Evolutionary conservation across 2,888 invertebrate species (phyloP), one percentile per base, ranked within the genome.

Genomic region (Euphydryas editha): DNA sequence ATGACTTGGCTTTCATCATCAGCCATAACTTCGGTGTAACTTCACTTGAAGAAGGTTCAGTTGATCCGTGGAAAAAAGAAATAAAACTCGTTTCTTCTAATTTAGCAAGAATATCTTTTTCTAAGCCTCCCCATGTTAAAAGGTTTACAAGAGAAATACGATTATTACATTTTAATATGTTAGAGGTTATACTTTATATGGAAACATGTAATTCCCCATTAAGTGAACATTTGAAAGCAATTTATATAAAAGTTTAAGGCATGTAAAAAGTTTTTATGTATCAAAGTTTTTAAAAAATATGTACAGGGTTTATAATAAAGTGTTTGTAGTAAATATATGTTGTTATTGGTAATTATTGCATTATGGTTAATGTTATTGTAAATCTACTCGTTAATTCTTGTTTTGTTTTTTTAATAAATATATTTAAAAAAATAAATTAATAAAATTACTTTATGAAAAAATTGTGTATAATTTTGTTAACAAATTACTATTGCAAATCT

Each of bases 21-120:
- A 93, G 94, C 62, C 95, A 95, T 73, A 95, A 94, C 81, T 94
- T 95, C 75, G 95, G 95, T 15, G 74, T 95, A 1, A 90, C 93
- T 0, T 93, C 93, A 0, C 75, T 95, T 0, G 95, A 95, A 79
- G 94, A 95, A 83, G 95, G 95, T 0, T 72, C 66, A 1, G 79
- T 70, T 58, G 93, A 87, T 86, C 88, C 80, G 0, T 85, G 82
- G 18, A 79, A 74, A 0, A 86, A 87, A 44, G 94, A 94, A 59
- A 81, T 87, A 11, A 80, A 91, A 0, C 75, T 95, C 4, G 87
- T 92, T 69, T 93, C 93, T 8, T 87, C 85, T 0, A 83, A 84
- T 37, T 78, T 95, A 39, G 72, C 84, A 0, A 85, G 94, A 67
- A 93, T 94, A 78, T 86, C 87, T 0, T 93, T 93, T 72, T 91